Percentiles rank a stretch among this genome's conserved stretches.
phyloP scores from a whole-genome alignment of 1,140 invertebrate genomes.

The Teleopsis dalmanni region DNA sequence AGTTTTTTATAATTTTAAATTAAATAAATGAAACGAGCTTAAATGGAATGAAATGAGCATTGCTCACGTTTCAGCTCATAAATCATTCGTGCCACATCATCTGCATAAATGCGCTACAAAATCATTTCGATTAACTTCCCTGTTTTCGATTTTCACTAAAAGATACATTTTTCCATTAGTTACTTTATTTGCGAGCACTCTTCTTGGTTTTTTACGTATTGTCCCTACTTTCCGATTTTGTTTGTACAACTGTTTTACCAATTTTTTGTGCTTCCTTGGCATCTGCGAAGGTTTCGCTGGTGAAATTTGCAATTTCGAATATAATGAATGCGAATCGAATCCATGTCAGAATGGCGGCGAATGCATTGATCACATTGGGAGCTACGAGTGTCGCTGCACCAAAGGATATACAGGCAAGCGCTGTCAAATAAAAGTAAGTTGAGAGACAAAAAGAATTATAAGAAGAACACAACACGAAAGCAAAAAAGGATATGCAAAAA shows the following conservation, averaged over 20 bases:
- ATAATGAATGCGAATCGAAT: constrained; percentile 82
- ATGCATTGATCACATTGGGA: constrained; percentile 67
- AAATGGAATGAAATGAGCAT: too few relatives aligned
- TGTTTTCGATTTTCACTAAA: too few relatives aligned
- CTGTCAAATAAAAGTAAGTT: constrained; percentile 59
- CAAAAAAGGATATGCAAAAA: background rate
- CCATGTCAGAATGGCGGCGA: constrained; percentile 79
- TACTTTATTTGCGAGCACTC: too few relatives aligned
- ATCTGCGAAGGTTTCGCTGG: constrained; percentile 59
- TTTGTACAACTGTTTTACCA: too few relatives aligned
- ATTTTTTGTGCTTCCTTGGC: background rate
- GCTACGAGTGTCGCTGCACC: constrained; percentile 70
- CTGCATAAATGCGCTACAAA: constrained; percentile 16
- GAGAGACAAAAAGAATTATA: too few relatives aligned
- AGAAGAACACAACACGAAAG: background rate
- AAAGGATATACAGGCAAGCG: constrained; percentile 68
- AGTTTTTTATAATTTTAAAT: background rate
- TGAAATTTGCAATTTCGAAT: constrained; percentile 64
- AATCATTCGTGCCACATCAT: constrained; percentile 13
- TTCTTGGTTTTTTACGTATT: too few relatives aligned
- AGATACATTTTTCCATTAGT: too few relatives aligned
- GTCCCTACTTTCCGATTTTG: too few relatives aligned
- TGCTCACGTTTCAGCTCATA: constrained; percentile 9
- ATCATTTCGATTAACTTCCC: constrained; percentile 12
- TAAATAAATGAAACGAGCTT: background rate